Conservation (phyloP, 2,797 vertebrate species). For the Falco biarmicus region DNA sequence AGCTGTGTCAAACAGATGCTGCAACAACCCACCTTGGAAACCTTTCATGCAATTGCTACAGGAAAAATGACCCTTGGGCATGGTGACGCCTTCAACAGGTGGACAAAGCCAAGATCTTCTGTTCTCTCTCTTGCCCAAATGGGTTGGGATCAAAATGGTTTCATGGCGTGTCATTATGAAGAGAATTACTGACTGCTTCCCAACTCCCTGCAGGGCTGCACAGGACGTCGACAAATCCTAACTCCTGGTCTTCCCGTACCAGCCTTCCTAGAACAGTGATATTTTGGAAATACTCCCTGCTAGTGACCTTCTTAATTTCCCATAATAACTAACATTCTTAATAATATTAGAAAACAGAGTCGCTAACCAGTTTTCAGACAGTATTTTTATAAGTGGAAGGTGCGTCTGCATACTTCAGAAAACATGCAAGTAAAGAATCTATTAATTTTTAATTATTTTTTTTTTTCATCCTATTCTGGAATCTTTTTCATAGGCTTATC, state of each 20-base stretch:
- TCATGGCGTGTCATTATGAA: neutral
- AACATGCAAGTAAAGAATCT: neutral
- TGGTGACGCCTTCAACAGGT: neutral
- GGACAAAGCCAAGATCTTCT: neutral
- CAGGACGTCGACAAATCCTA: neutral
- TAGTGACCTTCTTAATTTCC: neutral
- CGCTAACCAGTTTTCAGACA: neutral
- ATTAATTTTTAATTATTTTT: neutral
- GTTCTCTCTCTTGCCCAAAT: neutral
- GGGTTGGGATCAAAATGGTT: neutral
- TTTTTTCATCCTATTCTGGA: neutral
- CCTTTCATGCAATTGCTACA: neutral
- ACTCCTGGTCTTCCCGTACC: neutral
- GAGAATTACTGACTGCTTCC: neutral
- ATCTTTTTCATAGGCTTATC: slow-evolving; percentile 6
- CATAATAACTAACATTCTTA: neutral
- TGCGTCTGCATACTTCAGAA: slow-evolving; percentile 14
- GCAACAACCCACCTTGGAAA: neutral
- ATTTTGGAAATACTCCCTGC: neutral
- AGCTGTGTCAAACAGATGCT: neutral
- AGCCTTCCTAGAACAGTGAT: neutral
- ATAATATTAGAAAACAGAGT: neutral
- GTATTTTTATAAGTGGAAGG: neutral
- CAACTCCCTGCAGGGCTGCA: neutral
- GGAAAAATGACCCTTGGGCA: neutral